phyloP scores from a whole-genome alignment of 1,140 invertebrate species.

The Patella vulgata region DNA sequence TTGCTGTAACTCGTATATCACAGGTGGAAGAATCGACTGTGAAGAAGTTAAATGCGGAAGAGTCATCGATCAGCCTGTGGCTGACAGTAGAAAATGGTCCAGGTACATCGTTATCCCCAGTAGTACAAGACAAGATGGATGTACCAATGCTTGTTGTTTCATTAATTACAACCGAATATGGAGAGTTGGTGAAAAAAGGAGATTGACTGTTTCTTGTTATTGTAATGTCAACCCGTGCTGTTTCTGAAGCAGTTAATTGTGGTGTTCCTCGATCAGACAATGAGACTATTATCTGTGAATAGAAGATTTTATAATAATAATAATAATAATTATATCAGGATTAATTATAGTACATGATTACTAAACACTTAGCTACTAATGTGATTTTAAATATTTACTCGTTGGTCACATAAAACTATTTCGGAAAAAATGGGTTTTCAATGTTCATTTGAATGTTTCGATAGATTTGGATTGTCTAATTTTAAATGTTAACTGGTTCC shows the following conservation, averaged over 20 bases:
- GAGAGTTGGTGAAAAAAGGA: slow-evolving; percentile 43
- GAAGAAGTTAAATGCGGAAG: slow-evolving; percentile 41
- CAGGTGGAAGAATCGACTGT: slow-evolving; percentile 35
- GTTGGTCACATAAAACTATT: too few relatives aligned
- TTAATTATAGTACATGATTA: too few relatives aligned
- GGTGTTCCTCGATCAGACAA: slow-evolving; percentile 44
- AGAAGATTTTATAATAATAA: too few relatives aligned
- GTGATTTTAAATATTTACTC: too few relatives aligned
- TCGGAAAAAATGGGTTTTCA: too few relatives aligned
- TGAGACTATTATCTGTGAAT: too few relatives aligned
- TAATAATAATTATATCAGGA: too few relatives aligned
- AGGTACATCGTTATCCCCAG: slow-evolving; percentile 45
- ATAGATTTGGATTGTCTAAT: too few relatives aligned
- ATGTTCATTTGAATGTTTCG: too few relatives aligned
- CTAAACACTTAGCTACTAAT: too few relatives aligned
- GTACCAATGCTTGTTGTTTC: slow-evolving; percentile 35
- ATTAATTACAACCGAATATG: slow-evolving; percentile 28
- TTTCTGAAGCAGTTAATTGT: slow-evolving; percentile 2
- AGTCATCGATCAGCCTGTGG: slow-evolving; percentile 50
- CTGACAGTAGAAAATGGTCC: slow-evolving; percentile 32
- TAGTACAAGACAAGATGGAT: slow-evolving; percentile 38
- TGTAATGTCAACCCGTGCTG: slow-evolving; percentile 39
- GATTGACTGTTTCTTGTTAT: slow-evolving; percentile 44
- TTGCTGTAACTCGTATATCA: slow-evolving; percentile 25
- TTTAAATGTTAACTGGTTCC: too few relatives aligned